Evolutionary conservation across 1,140 invertebrate species (phyloP).

Genomic region (Heliconius himera): DNA sequence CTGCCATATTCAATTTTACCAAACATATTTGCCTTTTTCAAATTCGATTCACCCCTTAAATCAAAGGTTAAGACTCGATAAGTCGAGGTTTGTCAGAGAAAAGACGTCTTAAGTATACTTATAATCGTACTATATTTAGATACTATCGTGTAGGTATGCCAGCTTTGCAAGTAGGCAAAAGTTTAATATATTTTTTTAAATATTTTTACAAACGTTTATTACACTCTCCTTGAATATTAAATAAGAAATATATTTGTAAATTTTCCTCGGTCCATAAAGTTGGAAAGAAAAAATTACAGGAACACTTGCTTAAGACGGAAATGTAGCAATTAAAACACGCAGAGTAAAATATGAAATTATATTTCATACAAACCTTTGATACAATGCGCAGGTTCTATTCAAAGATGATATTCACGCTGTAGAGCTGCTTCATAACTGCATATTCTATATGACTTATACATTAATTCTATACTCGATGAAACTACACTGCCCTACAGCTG

Average conservation of each 20-base stretch:
- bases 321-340: background rate
- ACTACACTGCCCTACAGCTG: background rate
- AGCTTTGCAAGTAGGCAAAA: background rate
- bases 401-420: background rate
- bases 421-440: background rate
- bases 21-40: background rate
- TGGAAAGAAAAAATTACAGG: slow-evolving; percentile 6
- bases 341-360: background rate
- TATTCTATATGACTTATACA: background rate
- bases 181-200: background rate
- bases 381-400: slow-evolving; percentile 3
- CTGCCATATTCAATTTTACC: background rate
- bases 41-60: background rate
- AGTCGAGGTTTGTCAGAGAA: background rate
- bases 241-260: background rate
- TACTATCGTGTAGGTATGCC: background rate
- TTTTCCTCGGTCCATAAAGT: background rate
- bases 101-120: background rate
- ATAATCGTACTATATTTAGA: background rate
- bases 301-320: background rate
- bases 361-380: background rate
- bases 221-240: background rate
- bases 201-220: background rate
- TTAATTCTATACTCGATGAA: background rate
- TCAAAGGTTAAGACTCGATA: background rate